A percentile compares a stretch with the other conserved stretches of the same genome.
Evolutionary conservation across 2,113 vertebrate genomes (phyloP).

Genomic region (Chiloscyllium plagiosum): DNA sequence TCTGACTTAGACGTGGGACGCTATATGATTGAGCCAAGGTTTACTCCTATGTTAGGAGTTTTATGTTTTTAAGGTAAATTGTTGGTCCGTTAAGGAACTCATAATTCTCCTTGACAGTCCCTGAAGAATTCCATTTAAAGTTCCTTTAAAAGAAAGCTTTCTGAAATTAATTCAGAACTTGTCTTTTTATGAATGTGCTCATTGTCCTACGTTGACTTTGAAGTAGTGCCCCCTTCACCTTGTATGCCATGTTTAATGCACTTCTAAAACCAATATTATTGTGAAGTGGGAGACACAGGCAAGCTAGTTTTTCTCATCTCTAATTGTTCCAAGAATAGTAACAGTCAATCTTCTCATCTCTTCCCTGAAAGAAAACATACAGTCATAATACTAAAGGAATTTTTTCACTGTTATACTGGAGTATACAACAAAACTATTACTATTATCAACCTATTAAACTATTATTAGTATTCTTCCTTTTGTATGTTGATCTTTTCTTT

Average conservation of each 20-base stretch:
- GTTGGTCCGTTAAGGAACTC: neutral
- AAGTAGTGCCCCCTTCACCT: neutral
- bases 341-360: neutral
- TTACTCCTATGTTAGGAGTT: neutral
- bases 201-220: neutral
- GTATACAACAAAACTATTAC: neutral
- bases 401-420: neutral
- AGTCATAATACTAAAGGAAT: neutral
- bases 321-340: neutral
- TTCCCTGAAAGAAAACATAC: neutral
- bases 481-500: neutral
- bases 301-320: neutral
- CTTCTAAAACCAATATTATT: neutral
- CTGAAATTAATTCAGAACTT: neutral
- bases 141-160: neutral
- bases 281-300: neutral
- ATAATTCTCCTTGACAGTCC: neutral
- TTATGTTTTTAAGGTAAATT: neutral
- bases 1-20: neutral
- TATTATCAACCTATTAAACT: too few relatives aligned
- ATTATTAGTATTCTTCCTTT: neutral
- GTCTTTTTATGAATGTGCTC: neutral
- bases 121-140: neutral
- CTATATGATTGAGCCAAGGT: neutral
- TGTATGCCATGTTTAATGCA: neutral